Evolutionary conservation across 1,140 invertebrate species (phyloP).

Genomic region (Meteorus sp.): DNA sequence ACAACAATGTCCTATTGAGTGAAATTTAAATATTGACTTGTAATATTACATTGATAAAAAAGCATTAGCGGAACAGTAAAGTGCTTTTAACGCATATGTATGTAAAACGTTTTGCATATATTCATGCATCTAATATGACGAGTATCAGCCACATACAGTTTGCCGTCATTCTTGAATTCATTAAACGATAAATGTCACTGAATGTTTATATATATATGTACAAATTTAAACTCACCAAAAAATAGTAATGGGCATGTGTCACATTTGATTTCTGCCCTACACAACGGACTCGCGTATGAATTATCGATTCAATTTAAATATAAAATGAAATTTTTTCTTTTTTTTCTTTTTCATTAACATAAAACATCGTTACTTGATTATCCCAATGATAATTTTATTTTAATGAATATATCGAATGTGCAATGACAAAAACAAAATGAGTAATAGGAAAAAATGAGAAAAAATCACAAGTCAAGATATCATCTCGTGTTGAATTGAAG

Average conservation of each 20-base stretch:
- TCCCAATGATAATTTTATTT: no score
- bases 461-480: no score
- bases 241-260: slow-evolving; percentile 57
- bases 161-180: slow-evolving; percentile 40
- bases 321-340: no score
- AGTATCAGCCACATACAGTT: slow-evolving; percentile 34
- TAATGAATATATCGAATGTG: no score
- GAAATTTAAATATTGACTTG: slow-evolving; percentile 36
- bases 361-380: no score
- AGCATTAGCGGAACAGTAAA: slow-evolving; percentile 53
- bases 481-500: no score
- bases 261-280: slow-evolving; percentile 59
- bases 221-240: slow-evolving; percentile 5
- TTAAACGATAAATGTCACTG: slow-evolving; percentile 47
- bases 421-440: no score
- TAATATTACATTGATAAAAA: slow-evolving; percentile 43
- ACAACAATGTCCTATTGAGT: no score
- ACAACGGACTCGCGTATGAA: no score
- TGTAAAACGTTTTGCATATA: slow-evolving; percentile 3
- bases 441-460: no score
- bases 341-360: no score
- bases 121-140: slow-evolving; percentile 48
- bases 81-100: slow-evolving; percentile 49
- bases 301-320: no score
- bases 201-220: slow-evolving; percentile 32